phyloP scores from a whole-genome alignment of 2,888 invertebrate genomes.

The Blastobasis adustella region DNA sequence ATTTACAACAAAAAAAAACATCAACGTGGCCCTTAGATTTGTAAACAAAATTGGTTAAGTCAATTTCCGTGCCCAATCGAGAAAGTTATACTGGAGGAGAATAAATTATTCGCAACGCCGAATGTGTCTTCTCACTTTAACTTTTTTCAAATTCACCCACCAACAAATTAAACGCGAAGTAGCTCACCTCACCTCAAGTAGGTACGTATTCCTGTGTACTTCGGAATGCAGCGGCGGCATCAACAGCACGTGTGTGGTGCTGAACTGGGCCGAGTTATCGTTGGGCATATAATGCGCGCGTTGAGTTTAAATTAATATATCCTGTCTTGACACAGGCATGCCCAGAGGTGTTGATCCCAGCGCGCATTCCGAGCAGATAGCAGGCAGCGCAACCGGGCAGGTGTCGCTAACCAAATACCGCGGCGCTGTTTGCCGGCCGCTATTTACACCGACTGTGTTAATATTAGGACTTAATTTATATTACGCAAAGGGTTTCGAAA shows the following conservation, averaged over 20 bases:
- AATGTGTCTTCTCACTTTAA: no score
- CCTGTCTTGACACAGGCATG: slow-evolving; percentile 31
- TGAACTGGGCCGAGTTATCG: background rate
- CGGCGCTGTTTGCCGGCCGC: slow-evolving; percentile 35
- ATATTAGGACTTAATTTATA: slow-evolving; percentile 38
- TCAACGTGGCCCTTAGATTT: no score
- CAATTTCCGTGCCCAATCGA: no score
- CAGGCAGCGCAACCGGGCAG: slow-evolving; percentile 23
- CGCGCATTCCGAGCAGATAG: slow-evolving; percentile 47
- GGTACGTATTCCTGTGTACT: no score
- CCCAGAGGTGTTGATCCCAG: slow-evolving; percentile 32
- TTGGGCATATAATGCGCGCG: slow-evolving; percentile 1
- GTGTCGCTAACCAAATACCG: slow-evolving; percentile 39
- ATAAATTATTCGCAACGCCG: no score
- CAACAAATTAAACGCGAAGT: no score
- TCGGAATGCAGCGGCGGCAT: no score
- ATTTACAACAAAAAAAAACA: background rate
- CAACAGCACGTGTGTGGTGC: no score
- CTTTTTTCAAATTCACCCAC: no score
- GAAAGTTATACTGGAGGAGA: no score
- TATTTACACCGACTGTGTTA: slow-evolving; percentile 19
- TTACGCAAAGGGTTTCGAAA: slow-evolving; percentile 27
- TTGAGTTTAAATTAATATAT: slow-evolving; percentile 20
- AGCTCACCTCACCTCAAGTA: no score
- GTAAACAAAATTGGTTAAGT: no score